A percentile compares a stretch with the other conserved stretches of the same genome.
These are phyloP conservation scores for Leptoteleia sp. DNA, from an alignment of 1,140 invertebrate genomes.

Conservation along the genomic window DNA sequence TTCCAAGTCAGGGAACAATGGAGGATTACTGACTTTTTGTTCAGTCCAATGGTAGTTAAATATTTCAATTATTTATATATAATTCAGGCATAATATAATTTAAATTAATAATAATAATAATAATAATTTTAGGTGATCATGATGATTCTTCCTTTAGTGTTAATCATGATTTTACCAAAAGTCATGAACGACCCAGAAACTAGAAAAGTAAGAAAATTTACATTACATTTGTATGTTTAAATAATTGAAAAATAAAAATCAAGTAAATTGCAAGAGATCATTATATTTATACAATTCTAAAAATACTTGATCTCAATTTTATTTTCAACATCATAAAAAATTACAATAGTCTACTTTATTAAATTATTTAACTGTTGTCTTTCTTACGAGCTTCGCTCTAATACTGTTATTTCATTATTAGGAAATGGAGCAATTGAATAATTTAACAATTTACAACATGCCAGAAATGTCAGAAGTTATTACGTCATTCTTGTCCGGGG, in stretches of 20 bases:
- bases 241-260: too few relatives aligned
- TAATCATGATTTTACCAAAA: slow-evolving; percentile 96
- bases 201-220: slow-evolving; percentile 84
- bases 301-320: too few relatives aligned
- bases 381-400: too few relatives aligned
- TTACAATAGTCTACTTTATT: too few relatives aligned
- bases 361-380: too few relatives aligned
- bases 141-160: slow-evolving; percentile 95
- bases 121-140: slow-evolving; percentile 91
- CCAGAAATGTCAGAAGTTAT: slow-evolving; percentile 96
- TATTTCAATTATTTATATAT: too few relatives aligned
- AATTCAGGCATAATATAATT: too few relatives aligned
- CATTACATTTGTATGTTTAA: too few relatives aligned
- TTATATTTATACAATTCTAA: too few relatives aligned
- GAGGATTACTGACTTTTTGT: slow-evolving; percentile 96
- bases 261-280: too few relatives aligned
- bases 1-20: slow-evolving; percentile 97
- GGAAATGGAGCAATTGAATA: slow-evolving; percentile 94
- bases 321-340: too few relatives aligned
- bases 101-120: too few relatives aligned
- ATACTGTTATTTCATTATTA: slow-evolving; percentile 52
- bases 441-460: slow-evolving; percentile 91
- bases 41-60: slow-evolving; percentile 98
- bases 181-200: slow-evolving; percentile 98
- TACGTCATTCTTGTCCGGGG: slow-evolving; percentile 88